Evolutionary conservation across 2,797 vertebrate species (phyloP), one percentile per base, ranked within the genome.

Genomic region (Anniella stebbinsi): DNA sequence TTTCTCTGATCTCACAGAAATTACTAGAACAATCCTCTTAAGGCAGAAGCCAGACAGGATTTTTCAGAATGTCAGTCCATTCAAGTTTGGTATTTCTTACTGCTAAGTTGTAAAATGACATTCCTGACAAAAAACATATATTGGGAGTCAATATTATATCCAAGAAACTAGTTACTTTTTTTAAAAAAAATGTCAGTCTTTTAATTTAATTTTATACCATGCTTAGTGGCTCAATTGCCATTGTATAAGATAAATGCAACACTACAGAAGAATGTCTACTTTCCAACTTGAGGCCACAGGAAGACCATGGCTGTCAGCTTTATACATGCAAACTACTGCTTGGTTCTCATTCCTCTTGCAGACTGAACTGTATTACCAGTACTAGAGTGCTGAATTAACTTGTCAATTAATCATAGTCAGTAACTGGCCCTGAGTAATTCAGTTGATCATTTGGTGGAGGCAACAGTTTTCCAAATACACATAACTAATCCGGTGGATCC

Each of bases 401-500:
- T 82, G 33, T 57, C 45, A 69, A 28, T 18, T 41, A 51, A 66
- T 25, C 41, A 33, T 36, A 21, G 91, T 81, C 86, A 76, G 80
- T 54, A 66, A 92, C 84, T 78, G 67, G 80, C 88, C 88, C 91
- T 87, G 77, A 89, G 89, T 78, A 60, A 89, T 75, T 80, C 88
- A 91, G 90, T 92, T 63, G 92, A 82, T 86, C 92, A 94, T 48
- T 10, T 28, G 5, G 0, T 41, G 45, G 70, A 77, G 91, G 93
- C 66, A 12, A 87, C 10, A 0, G 17, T 28, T 1, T 80, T 87
- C 84, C 88, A 93, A 73, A 78, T 88, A 51, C 84, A 92, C 87
- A 78, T 90, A 92, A 89, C 89, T 73, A 91, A 63, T 38, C 90
- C 60, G 36, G 88, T 76, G 25, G 93, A 93, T 89, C 80, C 80